Evolutionary conservation across 2,113 vertebrate genomes (phyloP).

Genomic region (Notiomystis cincta): DNA sequence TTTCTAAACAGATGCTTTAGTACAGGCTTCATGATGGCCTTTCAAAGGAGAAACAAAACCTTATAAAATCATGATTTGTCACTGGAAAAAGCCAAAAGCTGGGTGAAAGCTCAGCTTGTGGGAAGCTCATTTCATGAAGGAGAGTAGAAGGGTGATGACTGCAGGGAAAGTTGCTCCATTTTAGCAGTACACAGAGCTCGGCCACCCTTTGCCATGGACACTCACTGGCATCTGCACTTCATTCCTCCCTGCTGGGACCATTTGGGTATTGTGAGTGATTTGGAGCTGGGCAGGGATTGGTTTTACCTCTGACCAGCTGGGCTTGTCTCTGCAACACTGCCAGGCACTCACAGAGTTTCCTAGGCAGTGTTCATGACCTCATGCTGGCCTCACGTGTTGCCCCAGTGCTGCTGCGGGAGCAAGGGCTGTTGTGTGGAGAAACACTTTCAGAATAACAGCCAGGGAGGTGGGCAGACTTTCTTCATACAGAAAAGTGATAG

Average conservation of each 20-base stretch:
- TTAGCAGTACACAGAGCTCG: not conserved
- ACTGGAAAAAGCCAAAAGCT: not conserved
- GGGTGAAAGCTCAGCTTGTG: not conserved
- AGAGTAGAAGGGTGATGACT: not conserved
- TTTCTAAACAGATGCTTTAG: not conserved
- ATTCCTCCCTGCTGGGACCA: accelerated
- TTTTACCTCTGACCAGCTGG: not conserved
- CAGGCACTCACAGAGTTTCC: not conserved
- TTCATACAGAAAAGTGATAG: not conserved
- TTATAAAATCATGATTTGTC: not conserved
- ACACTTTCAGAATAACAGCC: not conserved
- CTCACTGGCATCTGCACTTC: not conserved
- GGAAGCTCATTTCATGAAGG: not conserved
- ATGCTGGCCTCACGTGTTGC: accelerated
- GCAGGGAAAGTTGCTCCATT: not conserved
- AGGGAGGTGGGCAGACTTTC: not conserved
- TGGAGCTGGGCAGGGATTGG: not conserved
- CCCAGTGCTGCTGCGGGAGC: not conserved
- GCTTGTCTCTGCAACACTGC: not conserved
- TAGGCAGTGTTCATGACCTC: not conserved
- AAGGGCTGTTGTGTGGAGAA: not conserved
- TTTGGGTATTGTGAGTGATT: accelerated
- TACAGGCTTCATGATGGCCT: not conserved
- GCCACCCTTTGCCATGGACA: accelerated
- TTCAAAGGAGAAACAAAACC: not conserved